Evolutionary conservation across 2,797 vertebrate genomes (phyloP), one percentile per base, ranked within the genome.

Genomic region (Manis crassicaudata): DNA sequence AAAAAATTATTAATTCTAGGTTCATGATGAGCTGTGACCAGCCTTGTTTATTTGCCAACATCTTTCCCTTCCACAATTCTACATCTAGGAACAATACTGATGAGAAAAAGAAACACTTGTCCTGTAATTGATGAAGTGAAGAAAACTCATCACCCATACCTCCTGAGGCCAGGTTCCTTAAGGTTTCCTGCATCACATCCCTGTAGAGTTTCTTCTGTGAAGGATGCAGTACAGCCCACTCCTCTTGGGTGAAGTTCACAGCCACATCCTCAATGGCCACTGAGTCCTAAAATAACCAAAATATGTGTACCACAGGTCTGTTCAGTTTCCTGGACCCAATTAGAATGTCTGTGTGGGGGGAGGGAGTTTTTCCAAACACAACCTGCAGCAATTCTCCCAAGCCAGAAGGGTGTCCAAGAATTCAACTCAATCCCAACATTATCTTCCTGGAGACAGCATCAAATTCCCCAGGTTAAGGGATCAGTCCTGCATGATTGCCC

Each of bases 221-320:
- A 32, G 52, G 29, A 40, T 94, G 67, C 70, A 96, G 43, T 87
- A 96, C 43, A 72, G 76, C 85, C 92, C 94, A 96, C 32, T 96
- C 95, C 35, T 95, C 96, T 35, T 60, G 50, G 2, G 80, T 92
- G 63, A 97, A 97, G 75, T 67, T 84, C 63, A 96, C 85, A 20
- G 83, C 67, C 86, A 96, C 92, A 92, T 97, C 92, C 16, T 97
- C 96, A 14, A 89, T 83, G 63, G 81, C 40, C 63, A 97, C 85
- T 7, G 52, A 75, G n/a, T 94, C 92, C 95, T 97, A 56, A 75
- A 92, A 87, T 9, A 90, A 35, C 6, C 62, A 65, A 89, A n/a
- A 86, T 3, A 50, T 10, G 25, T 79, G 72, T 62, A 76, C 43
- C 43, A 46, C 43, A 46, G 43, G 43, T 46, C 43, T 46, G 43